Percentiles rank a stretch among this genome's conserved stretches.
These are phyloP conservation scores for Esox masquinongy DNA, from an alignment of 2,797 vertebrate species.

Conservation along the genomic window DNA sequence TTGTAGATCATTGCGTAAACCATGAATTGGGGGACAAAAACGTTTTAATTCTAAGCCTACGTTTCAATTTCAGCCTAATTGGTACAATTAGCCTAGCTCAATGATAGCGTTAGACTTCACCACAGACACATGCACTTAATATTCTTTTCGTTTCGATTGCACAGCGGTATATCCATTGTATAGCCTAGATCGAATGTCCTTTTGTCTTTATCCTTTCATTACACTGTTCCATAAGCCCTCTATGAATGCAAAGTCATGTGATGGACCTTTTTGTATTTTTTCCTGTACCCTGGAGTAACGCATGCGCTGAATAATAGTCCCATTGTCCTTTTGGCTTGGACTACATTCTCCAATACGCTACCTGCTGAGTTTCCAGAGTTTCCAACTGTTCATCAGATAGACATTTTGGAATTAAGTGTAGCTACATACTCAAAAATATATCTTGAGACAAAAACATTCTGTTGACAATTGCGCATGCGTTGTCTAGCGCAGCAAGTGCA, in stretches of 20 bases:
- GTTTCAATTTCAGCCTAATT: not conserved
- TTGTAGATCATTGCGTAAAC: not conserved
- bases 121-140: not conserved
- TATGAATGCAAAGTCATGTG: slow-evolving; percentile 62
- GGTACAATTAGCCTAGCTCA: too few relatives aligned
- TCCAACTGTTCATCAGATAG: not conserved
- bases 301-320: slow-evolving; percentile 54
- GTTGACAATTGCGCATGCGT: not conserved
- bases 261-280: slow-evolving; percentile 53
- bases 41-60: not conserved
- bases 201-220: slow-evolving; percentile 16
- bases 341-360: not conserved
- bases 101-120: not conserved
- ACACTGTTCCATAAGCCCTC: slow-evolving; percentile 39
- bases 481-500: slow-evolving; percentile 19
- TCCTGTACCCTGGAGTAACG: slow-evolving; percentile 39
- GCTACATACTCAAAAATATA: slow-evolving; percentile 29
- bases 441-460: not conserved
- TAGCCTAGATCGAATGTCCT: too few relatives aligned
- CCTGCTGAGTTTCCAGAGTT: not conserved
- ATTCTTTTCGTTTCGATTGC: not conserved
- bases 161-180: too few relatives aligned
- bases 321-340: slow-evolving; percentile 2
- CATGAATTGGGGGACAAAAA: not conserved
- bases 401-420: not conserved